Evolutionary conservation across 2,113 vertebrate species (phyloP), one percentile per base, ranked within the genome.

Genomic region (Odocoileus virginianus): DNA sequence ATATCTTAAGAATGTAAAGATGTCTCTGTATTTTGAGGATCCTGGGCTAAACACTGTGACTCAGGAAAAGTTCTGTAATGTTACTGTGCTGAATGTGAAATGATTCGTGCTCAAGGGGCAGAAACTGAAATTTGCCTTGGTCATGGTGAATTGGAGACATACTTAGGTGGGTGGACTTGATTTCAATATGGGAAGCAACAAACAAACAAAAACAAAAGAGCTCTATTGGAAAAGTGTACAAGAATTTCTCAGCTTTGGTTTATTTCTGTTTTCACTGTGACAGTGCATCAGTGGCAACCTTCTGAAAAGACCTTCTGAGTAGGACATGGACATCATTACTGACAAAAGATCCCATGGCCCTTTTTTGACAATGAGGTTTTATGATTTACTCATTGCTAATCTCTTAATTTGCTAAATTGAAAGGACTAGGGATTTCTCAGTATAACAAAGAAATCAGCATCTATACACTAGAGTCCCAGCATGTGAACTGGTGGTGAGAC

Each of bases 121-220:
- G 19, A 93, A 92, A 95, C 21, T 33, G n/a, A 13, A 52, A 95
- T 96, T 76, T 88, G 78, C 87, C 83, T 89, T 57, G 36, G 67
- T 93, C 92, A 50, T 76, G 94, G 83, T 79, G 52, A 84, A 92
- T 50, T 84, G 43, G n/a, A 45, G 50, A n/a, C 83, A 90, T 43
- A 78, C 14, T 96, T 89, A 23, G 6, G 11, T 58, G 27, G 1
- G 71, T 57, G 28, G 64, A 27, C 94, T 91, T 95, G 19, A 79
- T 94, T 96, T 97, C 87, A 95, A 10, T 33, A 64, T 76, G 52
- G 52, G 43, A 71, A 97, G n/a, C 30, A 91, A 94, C n/a, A 74
- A 60, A 71, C 33, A 83, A 79, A 93, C 71, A 96, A 47, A n/a
- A 92, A 94, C 54, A 52, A 91, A 96, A 93, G 54, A 86, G 6